These are phyloP conservation scores for Panopea generosa DNA, from an alignment of 2,888 invertebrate species.

Conservation along the genomic window DNA sequence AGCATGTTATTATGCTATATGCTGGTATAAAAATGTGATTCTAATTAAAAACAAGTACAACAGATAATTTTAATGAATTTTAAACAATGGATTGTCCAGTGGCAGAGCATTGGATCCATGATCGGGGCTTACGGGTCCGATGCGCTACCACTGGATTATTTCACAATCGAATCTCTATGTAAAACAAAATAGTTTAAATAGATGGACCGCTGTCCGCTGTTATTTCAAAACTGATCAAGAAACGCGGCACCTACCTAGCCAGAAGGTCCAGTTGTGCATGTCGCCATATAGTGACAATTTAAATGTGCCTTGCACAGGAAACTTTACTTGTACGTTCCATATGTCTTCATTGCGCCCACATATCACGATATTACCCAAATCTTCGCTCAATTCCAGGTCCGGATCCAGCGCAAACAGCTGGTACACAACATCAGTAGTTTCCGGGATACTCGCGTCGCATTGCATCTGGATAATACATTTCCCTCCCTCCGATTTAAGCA, in stretches of 20 bases:
- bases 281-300: conserved; percentile 74
- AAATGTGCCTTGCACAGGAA: conserved; percentile 72
- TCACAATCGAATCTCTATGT: too few relatives aligned
- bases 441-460: conserved; percentile 30
- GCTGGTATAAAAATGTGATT: too few relatives aligned
- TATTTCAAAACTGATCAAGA: too few relatives aligned
- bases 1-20: too few relatives aligned
- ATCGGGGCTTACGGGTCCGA: too few relatives aligned
- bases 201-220: too few relatives aligned
- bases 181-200: too few relatives aligned
- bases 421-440: conserved; percentile 61
- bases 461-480: conserved; percentile 58
- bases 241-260: conserved; percentile 54
- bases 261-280: conserved; percentile 56
- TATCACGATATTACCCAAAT: conserved; percentile 48
- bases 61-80: too few relatives aligned
- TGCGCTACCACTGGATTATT: too few relatives aligned
- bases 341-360: conserved; percentile 58
- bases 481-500: conserved; percentile 66
- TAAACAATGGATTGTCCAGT: too few relatives aligned
- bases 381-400: conserved; percentile 32
- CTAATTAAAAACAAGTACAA: too few relatives aligned
- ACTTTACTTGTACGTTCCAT: conserved; percentile 63
- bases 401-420: conserved; percentile 56
- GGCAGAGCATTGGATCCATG: too few relatives aligned